Evolutionary conservation across 1,140 invertebrate genomes (phyloP).

Genomic region (Elysia chlorotica): DNA sequence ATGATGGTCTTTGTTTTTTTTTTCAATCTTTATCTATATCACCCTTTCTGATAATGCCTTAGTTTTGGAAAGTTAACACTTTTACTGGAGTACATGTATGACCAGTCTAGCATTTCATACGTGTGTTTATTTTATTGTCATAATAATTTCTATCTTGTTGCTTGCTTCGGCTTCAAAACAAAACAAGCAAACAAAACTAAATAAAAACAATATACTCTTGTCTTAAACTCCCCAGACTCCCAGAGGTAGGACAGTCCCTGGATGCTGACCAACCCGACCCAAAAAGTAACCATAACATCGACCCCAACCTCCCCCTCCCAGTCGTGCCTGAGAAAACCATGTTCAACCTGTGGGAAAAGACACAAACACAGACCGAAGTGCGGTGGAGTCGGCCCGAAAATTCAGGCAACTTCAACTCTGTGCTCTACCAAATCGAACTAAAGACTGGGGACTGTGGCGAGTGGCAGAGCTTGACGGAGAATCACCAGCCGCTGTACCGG

Average conservation of each 20-base stretch:
- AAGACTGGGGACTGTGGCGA: not conserved
- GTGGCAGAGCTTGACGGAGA: not conserved
- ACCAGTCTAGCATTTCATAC: too few species aligned
- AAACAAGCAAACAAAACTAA: too few species aligned
- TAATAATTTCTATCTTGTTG: too few species aligned
- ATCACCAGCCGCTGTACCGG: not conserved
- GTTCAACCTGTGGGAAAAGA: not conserved
- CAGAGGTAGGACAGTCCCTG: not conserved
- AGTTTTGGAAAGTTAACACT: too few species aligned
- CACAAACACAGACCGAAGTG: conserved; percentile 1
- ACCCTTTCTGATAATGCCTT: too few species aligned
- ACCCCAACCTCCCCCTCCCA: not conserved
- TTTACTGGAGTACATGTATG: too few species aligned
- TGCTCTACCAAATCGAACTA: not conserved
- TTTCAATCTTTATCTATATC: too few species aligned
- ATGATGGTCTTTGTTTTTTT: too few species aligned
- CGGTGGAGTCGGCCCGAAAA: not conserved
- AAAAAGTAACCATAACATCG: not conserved
- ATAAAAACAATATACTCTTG: too few species aligned
- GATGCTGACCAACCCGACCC: not conserved
- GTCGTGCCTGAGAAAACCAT: not conserved
- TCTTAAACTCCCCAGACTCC: not conserved
- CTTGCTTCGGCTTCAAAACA: too few species aligned
- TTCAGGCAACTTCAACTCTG: not conserved
- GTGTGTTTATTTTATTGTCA: too few species aligned